Base-by-base conservation (phyloP, 2,797 vertebrate species). In the Glossophaga mutica region DNA sequence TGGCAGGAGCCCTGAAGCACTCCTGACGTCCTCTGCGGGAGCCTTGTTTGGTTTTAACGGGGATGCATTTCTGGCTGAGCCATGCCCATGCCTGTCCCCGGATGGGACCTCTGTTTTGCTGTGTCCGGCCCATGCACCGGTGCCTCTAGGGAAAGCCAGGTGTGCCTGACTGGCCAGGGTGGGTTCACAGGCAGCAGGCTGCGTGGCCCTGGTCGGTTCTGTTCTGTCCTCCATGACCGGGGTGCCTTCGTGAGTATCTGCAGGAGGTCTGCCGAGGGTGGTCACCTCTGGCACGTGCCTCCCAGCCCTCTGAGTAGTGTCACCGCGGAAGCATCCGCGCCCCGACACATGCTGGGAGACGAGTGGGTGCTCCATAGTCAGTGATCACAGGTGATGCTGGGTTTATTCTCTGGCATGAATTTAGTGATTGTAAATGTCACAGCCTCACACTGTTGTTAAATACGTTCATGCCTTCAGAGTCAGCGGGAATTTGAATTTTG, bases 401-500 rank as follows among this genome's bases (percentile, higher is more conserved):
- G 78, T 93, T 74, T 90, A 83, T 67, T 81, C 96, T 90, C 87
- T 6, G 92, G 92, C 84, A 55, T 57, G 87, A 86, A 46, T 91
- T 77, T 44, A 5, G 50, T 26, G 83, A 67, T 44, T 93, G 87
- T 83, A 90, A 94, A 87, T 97, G 94, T 78, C 94, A 86, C 32
- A 8, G 94, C 21, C 77, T 65, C 67, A 76, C 76, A 34, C 83
- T 46, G 14, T 34, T 79, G 83, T 93, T 77, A 96, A 91, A 84
- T 88, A 77, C 34, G 91, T 37, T 48, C 59, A 29, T 57, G 89
- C 68, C 95, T 92, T 94, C 48, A 26, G 95, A 95, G 91, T 91
- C 87, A 14, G 48, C 12, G 76, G 82, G 91, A 94, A 93, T 87
- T 92, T 55, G 93, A 87, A 87, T 95, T 94, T 85, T 48, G 46